Evolutionary conservation across 1,140 invertebrate species (phyloP).

Genomic region (Drosophila lini): DNA sequence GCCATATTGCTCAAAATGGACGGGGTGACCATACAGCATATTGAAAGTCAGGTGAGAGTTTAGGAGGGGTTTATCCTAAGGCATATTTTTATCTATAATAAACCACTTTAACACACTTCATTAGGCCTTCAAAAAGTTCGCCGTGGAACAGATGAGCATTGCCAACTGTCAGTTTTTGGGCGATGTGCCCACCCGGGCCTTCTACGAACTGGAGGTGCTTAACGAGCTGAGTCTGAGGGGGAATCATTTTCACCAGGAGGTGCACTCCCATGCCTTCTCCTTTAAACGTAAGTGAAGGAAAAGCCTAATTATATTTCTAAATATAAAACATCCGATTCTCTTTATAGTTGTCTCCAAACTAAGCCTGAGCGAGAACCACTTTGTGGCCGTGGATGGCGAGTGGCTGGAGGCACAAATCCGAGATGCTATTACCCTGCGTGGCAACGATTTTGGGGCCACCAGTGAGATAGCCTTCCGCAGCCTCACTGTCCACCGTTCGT

Average conservation of each 20-base stretch:
- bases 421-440: constrained; percentile 62
- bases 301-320: neutral
- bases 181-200: constrained; percentile 88
- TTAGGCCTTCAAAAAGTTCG: constrained; percentile 91
- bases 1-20: constrained; percentile 77
- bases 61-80: neutral
- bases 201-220: constrained; percentile 90
- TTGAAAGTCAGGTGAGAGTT: constrained; percentile 87
- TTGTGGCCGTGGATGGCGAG: constrained; percentile 69
- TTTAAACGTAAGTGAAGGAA: constrained; percentile 71
- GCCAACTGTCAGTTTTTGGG: constrained; percentile 85
- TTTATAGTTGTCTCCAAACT: constrained; percentile 70
- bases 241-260: constrained; percentile 86
- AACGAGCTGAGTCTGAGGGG: constrained; percentile 88
- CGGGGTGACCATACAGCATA: constrained; percentile 85
- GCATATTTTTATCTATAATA: neutral
- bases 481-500: constrained; percentile 68
- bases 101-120: neutral
- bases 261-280: constrained; percentile 86
- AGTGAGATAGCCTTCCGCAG: constrained; percentile 77
- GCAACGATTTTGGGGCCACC: constrained; percentile 71
- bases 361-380: constrained; percentile 69
- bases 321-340: neutral
- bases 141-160: constrained; percentile 87
- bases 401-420: constrained; percentile 74